Percentiles rank a stretch among this genome's conserved stretches.
Conservation (phyloP, 2,888 invertebrate species). For the Marasmarcha lunaedactyla region DNA sequence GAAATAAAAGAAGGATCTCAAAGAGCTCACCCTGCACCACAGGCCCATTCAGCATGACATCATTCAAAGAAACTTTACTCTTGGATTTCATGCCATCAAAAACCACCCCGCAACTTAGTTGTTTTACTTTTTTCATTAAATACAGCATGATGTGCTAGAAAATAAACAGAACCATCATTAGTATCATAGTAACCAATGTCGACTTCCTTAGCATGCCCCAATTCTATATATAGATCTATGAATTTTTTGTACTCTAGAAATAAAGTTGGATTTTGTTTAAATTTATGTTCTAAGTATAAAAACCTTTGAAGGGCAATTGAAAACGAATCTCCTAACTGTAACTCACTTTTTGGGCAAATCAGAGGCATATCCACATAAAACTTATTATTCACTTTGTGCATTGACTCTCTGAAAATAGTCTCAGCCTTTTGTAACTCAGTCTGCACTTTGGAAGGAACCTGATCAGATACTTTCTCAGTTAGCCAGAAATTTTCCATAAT, state of each 20-base stretch:
- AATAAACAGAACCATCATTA: constrained; percentile 1
- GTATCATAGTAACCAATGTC: background rate
- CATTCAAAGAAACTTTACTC: constrained; percentile 1
- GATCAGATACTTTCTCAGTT: constrained; percentile 11
- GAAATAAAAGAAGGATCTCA: constrained; percentile 3
- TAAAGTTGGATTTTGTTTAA: constrained; percentile 6
- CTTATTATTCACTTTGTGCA: constrained; percentile 2
- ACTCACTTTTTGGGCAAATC: background rate
- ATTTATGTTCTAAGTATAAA: constrained; percentile 8
- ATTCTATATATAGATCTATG: constrained; percentile 17
- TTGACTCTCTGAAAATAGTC: constrained; percentile 5
- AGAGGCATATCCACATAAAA: constrained; percentile 11
- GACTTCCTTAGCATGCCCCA: constrained; percentile 2
- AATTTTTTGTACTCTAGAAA: constrained; percentile 10
- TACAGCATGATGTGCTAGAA: constrained; percentile 6
- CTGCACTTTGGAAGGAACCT: background rate
- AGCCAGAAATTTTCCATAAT: constrained; percentile 17
- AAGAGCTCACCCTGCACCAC: constrained; percentile 4
- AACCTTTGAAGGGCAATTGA: constrained; percentile 12
- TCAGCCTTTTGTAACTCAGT: constrained; percentile 7
- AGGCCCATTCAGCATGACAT: constrained; percentile 6
- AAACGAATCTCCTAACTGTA: constrained; percentile 13
- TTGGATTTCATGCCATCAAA: constrained; percentile 1
- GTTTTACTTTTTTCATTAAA: constrained; percentile 4
- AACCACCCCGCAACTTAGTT: constrained; percentile 3